phyloP scores from a whole-genome alignment of 2,797 vertebrate species.

The Glyptemys insculpta region DNA sequence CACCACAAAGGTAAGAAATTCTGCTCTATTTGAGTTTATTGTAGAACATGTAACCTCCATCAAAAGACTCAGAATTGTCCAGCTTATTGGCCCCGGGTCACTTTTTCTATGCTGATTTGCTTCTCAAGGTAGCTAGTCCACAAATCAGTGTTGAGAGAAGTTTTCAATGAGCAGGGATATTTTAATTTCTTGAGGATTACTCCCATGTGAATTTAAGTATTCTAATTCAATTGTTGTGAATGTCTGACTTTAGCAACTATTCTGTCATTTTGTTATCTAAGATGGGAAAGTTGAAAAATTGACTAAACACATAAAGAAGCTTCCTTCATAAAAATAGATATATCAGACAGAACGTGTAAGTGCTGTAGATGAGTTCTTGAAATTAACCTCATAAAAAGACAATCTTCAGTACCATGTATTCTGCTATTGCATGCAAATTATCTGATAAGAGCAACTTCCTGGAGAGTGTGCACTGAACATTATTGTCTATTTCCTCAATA shows the following conservation, averaged over 20 bases:
- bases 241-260: neutral
- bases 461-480: neutral
- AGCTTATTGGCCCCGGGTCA: rapidly evolving
- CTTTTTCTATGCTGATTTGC: rapidly evolving
- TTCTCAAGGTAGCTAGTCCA: neutral
- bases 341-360: neutral
- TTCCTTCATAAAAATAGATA: conserved; percentile 8
- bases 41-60: neutral
- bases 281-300: conserved; percentile 28
- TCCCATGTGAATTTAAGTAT: conserved; percentile 13
- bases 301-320: neutral
- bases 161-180: neutral
- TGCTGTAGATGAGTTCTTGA: conserved; percentile 28
- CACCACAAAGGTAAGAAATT: conserved; percentile 90
- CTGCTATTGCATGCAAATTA: neutral
- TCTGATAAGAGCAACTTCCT: neutral
- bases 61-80: neutral
- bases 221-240: conserved; percentile 1
- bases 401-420: neutral
- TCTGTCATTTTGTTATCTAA: conserved; percentile 30
- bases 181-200: neutral
- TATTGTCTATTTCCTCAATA: neutral
- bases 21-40: neutral
- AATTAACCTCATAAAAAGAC: conserved; percentile 31
- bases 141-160: neutral